Conservation (phyloP, 2,797 vertebrate genomes). For the Melanotaenia maccullochi region DNA sequence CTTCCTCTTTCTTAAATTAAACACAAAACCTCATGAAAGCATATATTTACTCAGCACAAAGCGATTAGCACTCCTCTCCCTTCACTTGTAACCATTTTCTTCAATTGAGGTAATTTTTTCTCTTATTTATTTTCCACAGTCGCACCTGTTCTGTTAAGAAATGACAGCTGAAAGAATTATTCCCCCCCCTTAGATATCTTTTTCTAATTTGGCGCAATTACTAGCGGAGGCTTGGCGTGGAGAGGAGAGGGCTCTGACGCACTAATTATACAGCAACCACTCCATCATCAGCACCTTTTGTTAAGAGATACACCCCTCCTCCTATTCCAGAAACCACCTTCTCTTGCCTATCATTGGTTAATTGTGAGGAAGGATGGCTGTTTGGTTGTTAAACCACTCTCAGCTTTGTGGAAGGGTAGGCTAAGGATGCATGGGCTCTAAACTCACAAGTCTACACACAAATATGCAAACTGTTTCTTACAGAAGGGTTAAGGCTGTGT, state of each 20-base stretch:
- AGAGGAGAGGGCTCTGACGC: slow-evolving; percentile 92
- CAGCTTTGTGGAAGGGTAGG: slow-evolving; percentile 70
- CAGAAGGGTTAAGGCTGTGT: slow-evolving; percentile 82
- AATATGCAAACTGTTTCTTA: slow-evolving; percentile 31
- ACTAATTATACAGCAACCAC: slow-evolving; percentile 99
- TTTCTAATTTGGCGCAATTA: slow-evolving; percentile 99
- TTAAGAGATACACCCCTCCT: slow-evolving; percentile 90
- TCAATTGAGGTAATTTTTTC: slow-evolving; percentile 86
- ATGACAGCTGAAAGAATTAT: slow-evolving; percentile 99
- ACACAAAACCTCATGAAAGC: slow-evolving; percentile 62
- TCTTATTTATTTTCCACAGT: slow-evolving; percentile 63
- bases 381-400: slow-evolving; percentile 92
- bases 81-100: slow-evolving; percentile 89
- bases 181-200: slow-evolving; percentile 94
- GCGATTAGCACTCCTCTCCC: slow-evolving; percentile 88
- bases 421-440: slow-evolving; percentile 45
- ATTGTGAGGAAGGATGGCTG: slow-evolving; percentile 99
- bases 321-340: slow-evolving; percentile 84
- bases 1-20: slow-evolving; percentile 48
- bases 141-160: slow-evolving; percentile 81
- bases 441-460: slow-evolving; percentile 14
- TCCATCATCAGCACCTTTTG: slow-evolving; percentile 99
- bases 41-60: slow-evolving; percentile 92
- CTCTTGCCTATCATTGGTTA: slow-evolving; percentile 98
- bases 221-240: slow-evolving; percentile 93